phyloP scores from a whole-genome alignment of 2,888 invertebrate genomes.

The Plusia festucae region DNA sequence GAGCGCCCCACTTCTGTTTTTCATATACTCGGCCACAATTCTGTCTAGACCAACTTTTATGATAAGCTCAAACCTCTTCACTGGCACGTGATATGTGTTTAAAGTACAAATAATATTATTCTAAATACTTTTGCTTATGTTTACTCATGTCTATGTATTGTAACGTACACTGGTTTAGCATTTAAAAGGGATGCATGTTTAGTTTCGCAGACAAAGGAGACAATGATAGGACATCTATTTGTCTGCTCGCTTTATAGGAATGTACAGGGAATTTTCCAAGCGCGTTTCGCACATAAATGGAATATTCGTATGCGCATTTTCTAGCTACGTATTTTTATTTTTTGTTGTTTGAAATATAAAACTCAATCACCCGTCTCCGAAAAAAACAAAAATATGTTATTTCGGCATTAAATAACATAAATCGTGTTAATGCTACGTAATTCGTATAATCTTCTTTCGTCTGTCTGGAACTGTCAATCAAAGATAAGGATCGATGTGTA shows the following conservation, averaged over 20 bases:
- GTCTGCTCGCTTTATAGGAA: conserved; percentile 7
- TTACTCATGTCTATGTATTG: conserved; percentile 30
- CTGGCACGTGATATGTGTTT: conserved; percentile 45
- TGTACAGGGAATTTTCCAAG: conserved; percentile 24
- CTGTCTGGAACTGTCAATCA: neutral
- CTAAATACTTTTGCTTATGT: conserved; percentile 35
- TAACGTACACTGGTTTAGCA: conserved; percentile 31
- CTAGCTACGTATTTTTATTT: neutral
- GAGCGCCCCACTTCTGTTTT: conserved; percentile 55
- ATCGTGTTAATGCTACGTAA: neutral
- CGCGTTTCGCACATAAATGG: neutral
- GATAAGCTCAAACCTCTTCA: conserved; percentile 55
- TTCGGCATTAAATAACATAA: neutral
- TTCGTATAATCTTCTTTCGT: conserved; percentile 12
- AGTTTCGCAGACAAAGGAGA: conserved; percentile 36
- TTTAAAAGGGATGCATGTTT: conserved; percentile 31
- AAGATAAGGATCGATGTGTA: conserved; percentile 7
- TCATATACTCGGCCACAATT: conserved; percentile 44
- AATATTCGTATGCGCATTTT: neutral
- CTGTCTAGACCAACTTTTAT: conserved; percentile 54
- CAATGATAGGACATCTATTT: conserved; percentile 21
- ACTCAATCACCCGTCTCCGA: neutral
- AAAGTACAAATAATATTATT: conserved; percentile 31
- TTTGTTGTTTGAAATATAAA: neutral
- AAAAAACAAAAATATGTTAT: neutral